Evolutionary conservation across 1,140 invertebrate genomes (phyloP), one percentile per base, ranked within the genome.

Genomic region (Dermatophagoides farinae): DNA sequence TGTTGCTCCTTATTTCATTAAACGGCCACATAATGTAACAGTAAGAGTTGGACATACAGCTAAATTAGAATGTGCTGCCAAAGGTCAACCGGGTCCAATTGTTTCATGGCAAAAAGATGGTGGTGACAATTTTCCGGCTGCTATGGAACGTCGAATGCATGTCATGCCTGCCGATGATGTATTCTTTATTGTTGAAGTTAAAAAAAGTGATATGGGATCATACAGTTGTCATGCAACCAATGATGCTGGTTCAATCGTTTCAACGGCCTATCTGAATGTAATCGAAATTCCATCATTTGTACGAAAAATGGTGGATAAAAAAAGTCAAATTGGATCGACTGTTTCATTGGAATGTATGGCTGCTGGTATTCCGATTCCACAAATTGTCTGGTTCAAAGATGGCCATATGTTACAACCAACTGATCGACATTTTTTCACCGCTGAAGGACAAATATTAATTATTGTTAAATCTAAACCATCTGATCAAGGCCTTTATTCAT

Each of bases 191-290:
- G 78, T 88, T 10, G 82, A 90, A 74, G 85, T 88, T 9, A 88
- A 88, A 72, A 77, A 80, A 0, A 78, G 77, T 41, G 92, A 97
- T 71, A 83, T 83, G 67, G 92, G 92, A 1, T 75, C 88, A 2
- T 97, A 97, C 69, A 92, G 84, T 38, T 97, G 92, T 72, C 90
- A 82, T 8, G 92, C 92, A 0, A 79, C 82, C 65, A 97, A 95
- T 74, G 74, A 80, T 18, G 91, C 88, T 18, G 90, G 90, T 1
- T 78, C 79, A 47, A 83, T 88, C 22, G 79, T 84, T 54, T 81
- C 86, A 1, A 93, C 92, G 76, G 88, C 87, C 0, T 84, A 83
- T n/a, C 73, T 97, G 1, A 82, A 81, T 63, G 87, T 95, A 38
- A 76, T 83, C 81, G 88, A 91, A 74, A 80, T 82, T 57, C 88